phyloP scores from a whole-genome alignment of 2,888 invertebrate genomes.

The Drosophila neoperkinsi region DNA sequence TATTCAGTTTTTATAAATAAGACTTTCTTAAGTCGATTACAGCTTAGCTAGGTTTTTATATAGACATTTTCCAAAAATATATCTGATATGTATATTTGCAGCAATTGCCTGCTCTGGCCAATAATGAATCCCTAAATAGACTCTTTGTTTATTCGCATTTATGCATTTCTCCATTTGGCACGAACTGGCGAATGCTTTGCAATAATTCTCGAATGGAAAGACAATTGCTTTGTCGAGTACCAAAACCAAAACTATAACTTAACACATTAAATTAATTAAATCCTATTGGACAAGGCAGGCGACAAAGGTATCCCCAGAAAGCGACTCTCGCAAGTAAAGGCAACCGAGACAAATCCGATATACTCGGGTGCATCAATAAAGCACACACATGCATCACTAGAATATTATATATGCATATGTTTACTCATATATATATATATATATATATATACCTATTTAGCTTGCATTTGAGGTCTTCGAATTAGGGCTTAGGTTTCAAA shows the following conservation, averaged over 20 bases:
- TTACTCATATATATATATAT: not conserved
- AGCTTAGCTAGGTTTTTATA: no score
- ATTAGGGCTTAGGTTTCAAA: not conserved
- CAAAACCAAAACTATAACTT: conserved; percentile 30
- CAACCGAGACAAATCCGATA: conserved; percentile 6
- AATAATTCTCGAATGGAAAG: no score
- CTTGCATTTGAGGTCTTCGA: not conserved
- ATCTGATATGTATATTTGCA: no score
- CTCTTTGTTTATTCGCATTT: not conserved
- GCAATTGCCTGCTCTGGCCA: not conserved
- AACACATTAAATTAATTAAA: conserved; percentile 76
- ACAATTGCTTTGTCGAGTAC: no score
- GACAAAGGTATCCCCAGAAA: conserved; percentile 4
- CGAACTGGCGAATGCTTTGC: not conserved
- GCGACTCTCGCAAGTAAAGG: not conserved
- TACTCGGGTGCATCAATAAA: not conserved
- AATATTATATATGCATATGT: not conserved
- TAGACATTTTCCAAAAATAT: no score
- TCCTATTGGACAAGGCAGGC: conserved; percentile 39
- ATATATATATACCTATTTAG: not conserved
- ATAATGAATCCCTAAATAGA: not conserved
- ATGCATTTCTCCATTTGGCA: not conserved
- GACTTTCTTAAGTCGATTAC: no score
- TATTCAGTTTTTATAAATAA: not conserved
- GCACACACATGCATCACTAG: not conserved